Conservation (phyloP, 2,113 vertebrate genomes). For the Callipepla squamata region DNA sequence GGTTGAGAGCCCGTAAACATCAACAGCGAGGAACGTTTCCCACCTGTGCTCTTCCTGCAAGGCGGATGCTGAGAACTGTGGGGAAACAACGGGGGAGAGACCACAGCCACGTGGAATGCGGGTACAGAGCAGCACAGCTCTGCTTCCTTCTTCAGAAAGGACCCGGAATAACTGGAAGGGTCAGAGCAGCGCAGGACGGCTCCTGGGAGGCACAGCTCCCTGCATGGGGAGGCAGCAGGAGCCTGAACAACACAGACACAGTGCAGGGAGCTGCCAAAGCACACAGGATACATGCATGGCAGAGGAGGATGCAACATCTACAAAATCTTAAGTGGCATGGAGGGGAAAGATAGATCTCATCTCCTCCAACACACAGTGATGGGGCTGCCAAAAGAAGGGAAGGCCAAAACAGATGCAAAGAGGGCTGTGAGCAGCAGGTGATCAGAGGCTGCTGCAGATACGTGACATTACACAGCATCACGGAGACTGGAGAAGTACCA, state of each 20-base stretch:
- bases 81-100: background rate
- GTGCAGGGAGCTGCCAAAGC: background rate
- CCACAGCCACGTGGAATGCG: background rate
- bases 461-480: background rate
- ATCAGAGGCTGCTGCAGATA: background rate
- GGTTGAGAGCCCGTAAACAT: background rate
- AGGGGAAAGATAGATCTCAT: background rate
- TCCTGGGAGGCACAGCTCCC: background rate
- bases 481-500: background rate
- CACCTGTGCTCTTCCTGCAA: background rate
- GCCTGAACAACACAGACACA: background rate
- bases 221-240: background rate
- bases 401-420: background rate
- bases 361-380: background rate
- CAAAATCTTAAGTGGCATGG: background rate
- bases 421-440: fast-evolving
- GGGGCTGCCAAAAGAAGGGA: background rate
- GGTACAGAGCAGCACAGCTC: background rate
- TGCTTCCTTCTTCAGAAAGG: background rate
- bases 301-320: background rate
- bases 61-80: background rate
- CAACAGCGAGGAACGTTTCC: background rate
- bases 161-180: background rate
- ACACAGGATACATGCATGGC: background rate
- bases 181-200: background rate